Evolutionary conservation across 2,888 invertebrate genomes (phyloP), one percentile per base, ranked within the genome.

Genomic region (Drosophila trichaetosa): DNA sequence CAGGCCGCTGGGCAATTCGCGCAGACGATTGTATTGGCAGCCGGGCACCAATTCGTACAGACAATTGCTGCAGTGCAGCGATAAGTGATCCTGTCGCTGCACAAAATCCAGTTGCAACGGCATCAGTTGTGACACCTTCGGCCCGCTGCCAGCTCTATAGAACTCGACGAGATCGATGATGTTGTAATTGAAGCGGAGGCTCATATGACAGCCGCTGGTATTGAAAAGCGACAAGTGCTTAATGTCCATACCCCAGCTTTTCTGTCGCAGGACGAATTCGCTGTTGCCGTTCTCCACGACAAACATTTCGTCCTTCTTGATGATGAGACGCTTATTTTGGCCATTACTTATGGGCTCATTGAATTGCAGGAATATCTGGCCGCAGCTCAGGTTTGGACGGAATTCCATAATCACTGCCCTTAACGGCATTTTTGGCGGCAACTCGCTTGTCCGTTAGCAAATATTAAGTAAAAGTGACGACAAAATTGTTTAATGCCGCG

Each of bases 1-100:
- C 5, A 91, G 73, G 3, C 92, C 90, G 4, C 85, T 90, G 18
- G 93, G 92, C 56, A 83, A 93, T 63, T 93, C 92, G 1, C 91
- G 79, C 34, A 92, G 68, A 11, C 92, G 77, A 13, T 76, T 73
- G 49, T 89, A 91, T 1, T 31, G 49, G 16, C 62, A 53, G 11
- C 59, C 46, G 3, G 60, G 57, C 18, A 76, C 76, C 36, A 92
- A n/a, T 27, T 68, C 61, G 10, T 66, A 63, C 4, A 80, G 61
- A 53, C 92, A 92, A 16, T 86, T 84, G 29, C 65, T 71, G 58
- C 92, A 92, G 4, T 79, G 66, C n/a, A 92, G 29, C 7, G 75
- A 46, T 5, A 85, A 34, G 18, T 38, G 13, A 1, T 77, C 36
- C 0, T 58, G 34, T 2, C 59, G 56, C 40, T 83, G 80, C 5